A percentile compares a stretch with the other conserved stretches of the same genome.
phyloP scores from a whole-genome alignment of 2,888 invertebrate species.

The Xestia c-nigrum region DNA sequence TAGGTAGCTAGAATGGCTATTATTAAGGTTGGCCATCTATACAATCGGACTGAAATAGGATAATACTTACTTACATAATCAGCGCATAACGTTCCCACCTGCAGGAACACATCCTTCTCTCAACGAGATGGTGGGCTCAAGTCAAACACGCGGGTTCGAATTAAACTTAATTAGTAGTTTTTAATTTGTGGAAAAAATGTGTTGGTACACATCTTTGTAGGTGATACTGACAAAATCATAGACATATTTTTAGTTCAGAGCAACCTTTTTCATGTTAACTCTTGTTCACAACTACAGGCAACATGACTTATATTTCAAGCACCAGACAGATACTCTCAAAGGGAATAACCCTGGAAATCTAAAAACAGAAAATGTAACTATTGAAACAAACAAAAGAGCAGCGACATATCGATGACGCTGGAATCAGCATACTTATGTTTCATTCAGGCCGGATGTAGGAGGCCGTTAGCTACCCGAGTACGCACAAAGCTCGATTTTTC shows the following conservation, averaged over 20 bases:
- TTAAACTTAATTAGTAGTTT: too few relatives aligned
- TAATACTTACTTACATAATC: too few relatives aligned
- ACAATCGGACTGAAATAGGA: neutral
- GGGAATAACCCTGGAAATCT: conserved; percentile 3
- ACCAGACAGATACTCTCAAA: neutral
- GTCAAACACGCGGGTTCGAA: too few relatives aligned
- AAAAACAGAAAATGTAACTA: conserved; percentile 34
- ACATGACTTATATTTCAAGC: neutral
- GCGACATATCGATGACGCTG: conserved; percentile 62
- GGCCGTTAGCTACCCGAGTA: conserved; percentile 75
- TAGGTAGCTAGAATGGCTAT: neutral
- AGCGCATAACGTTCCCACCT: too few relatives aligned
- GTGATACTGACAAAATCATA: too few relatives aligned
- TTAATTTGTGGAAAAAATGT: too few relatives aligned
- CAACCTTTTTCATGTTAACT: too few relatives aligned
- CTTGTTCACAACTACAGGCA: too few relatives aligned
- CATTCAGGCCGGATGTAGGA: conserved; percentile 78
- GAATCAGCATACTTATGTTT: conserved; percentile 79
- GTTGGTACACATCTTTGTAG: too few relatives aligned
- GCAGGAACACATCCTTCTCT: too few relatives aligned
- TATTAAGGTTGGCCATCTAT: neutral
- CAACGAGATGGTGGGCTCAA: too few relatives aligned
- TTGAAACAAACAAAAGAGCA: conserved; percentile 60
- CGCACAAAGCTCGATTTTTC: conserved; percentile 83
- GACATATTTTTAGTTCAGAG: too few relatives aligned